These are phyloP conservation scores for Bombyx mori DNA, from an alignment of 1,140 invertebrate species.

Conservation along the genomic window DNA sequence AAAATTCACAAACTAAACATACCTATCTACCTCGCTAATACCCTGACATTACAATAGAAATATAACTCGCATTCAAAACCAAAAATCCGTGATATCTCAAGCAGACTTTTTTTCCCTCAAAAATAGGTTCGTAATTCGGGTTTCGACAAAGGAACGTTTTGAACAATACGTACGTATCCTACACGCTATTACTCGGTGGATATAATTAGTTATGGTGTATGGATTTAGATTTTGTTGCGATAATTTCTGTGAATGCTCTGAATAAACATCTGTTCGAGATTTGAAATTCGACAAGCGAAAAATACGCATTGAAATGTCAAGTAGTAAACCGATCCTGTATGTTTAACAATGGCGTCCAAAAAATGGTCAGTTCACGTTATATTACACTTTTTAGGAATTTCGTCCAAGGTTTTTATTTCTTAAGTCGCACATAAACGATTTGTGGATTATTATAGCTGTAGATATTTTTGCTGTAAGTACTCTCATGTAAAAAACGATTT, in stretches of 20 bases:
- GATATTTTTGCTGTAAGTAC: too few relatives aligned
- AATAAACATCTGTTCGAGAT: slow-evolving; percentile 62
- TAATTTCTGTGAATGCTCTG: slow-evolving; percentile 60
- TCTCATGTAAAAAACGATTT: too few relatives aligned
- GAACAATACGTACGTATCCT: slow-evolving; percentile 47
- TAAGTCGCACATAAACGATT: too few relatives aligned
- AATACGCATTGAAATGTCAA: slow-evolving; percentile 58
- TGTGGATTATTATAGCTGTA: too few relatives aligned
- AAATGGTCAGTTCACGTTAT: slow-evolving; percentile 46
- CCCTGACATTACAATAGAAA: slow-evolving; percentile 46
- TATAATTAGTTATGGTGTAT: slow-evolving; percentile 70
- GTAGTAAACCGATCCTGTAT: slow-evolving; percentile 54
- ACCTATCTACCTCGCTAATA: slow-evolving; percentile 36
- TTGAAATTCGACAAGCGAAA: slow-evolving; percentile 50
- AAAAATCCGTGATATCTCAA: slow-evolving; percentile 62
- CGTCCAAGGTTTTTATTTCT: too few relatives aligned
- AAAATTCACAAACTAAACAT: slow-evolving; percentile 39
- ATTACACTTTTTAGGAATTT: slow-evolving; percentile 1
- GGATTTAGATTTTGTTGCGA: slow-evolving; percentile 67
- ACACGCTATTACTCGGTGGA: slow-evolving; percentile 63
- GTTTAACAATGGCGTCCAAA: slow-evolving; percentile 42
- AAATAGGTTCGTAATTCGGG: slow-evolving; percentile 68
- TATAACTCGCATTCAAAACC: slow-evolving; percentile 57
- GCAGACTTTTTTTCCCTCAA: slow-evolving; percentile 52
- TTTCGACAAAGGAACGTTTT: slow-evolving; percentile 34